A percentile compares a stretch with the other conserved stretches of the same genome.
These are phyloP conservation scores for Pteruthius melanotis DNA, from an alignment of 2,113 vertebrate genomes.

Conservation along the genomic window DNA sequence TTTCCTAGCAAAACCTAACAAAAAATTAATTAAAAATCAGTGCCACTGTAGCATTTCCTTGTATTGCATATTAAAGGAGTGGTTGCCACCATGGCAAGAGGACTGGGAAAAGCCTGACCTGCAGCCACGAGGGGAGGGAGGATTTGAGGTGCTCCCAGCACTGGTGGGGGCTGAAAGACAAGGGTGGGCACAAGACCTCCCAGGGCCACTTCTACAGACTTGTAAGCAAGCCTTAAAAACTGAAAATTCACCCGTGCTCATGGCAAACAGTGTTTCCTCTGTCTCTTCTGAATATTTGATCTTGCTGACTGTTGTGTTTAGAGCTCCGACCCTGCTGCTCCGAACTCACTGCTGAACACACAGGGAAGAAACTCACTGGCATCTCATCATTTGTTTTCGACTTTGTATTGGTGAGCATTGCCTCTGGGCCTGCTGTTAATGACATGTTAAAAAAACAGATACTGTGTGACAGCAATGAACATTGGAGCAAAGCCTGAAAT, in stretches of 20 bases:
- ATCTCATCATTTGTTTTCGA: neutral
- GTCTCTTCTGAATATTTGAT: neutral
- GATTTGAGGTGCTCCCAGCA: fast-evolving
- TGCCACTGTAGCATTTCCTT: neutral
- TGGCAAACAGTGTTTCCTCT: neutral
- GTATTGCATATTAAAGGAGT: neutral
- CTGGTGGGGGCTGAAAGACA: neutral
- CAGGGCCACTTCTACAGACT: too few species aligned
- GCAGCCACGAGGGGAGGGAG: fast-evolving
- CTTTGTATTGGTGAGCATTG: neutral
- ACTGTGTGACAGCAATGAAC: neutral
- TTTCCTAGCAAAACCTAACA: neutral
- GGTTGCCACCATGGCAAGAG: neutral
- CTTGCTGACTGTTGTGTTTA: neutral
- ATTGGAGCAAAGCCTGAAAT: neutral
- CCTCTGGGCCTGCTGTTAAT: neutral
- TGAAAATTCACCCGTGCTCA: neutral
- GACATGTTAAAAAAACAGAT: neutral
- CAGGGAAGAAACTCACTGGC: neutral
- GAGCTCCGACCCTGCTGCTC: neutral
- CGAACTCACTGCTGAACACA: neutral
- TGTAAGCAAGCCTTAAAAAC: neutral
- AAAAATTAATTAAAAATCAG: neutral
- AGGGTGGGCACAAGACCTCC: neutral
- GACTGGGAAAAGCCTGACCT: neutral